phyloP scores from a whole-genome alignment of 1,140 invertebrate species.

The Micrasema longulum region DNA sequence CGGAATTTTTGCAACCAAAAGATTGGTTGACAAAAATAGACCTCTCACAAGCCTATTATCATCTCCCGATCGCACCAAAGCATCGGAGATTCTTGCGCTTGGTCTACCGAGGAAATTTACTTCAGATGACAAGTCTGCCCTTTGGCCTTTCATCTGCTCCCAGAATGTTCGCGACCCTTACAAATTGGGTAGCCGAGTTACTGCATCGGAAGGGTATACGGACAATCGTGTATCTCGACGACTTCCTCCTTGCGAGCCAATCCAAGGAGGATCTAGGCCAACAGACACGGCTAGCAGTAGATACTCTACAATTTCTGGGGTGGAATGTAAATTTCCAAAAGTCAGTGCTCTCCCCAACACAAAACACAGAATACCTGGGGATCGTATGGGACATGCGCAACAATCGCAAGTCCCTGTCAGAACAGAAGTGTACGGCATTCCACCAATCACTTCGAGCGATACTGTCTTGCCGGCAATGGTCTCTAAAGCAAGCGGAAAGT shows the following conservation, averaged over 20 bases:
- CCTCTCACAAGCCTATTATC: conserved; percentile 59
- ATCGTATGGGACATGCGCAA: neutral
- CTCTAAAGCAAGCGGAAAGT: conserved; percentile 53
- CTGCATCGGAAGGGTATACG: conserved; percentile 54
- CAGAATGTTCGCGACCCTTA: conserved; percentile 52
- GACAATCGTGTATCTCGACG: neutral
- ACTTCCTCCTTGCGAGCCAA: conserved; percentile 52
- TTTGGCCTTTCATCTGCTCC: conserved; percentile 51
- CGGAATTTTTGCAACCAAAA: conserved; percentile 55
- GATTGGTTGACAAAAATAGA: conserved; percentile 52
- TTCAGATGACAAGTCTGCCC: conserved; percentile 9
- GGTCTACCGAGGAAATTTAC: conserved; percentile 4
- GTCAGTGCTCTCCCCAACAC: conserved; percentile 38
- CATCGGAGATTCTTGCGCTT: conserved; percentile 2
- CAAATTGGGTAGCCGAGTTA: conserved; percentile 56
- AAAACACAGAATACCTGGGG: conserved; percentile 50
- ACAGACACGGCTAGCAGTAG: conserved; percentile 31
- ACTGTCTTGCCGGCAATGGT: neutral
- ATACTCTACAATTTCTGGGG: conserved; percentile 43
- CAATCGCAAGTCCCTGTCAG: neutral
- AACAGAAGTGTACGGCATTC: conserved; percentile 1
- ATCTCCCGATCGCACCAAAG: conserved; percentile 51
- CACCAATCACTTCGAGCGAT: neutral
- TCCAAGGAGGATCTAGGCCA: conserved; percentile 24
- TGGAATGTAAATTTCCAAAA: conserved; percentile 42